Evolutionary conservation across 2,113 vertebrate species (phyloP), one percentile per base, ranked within the genome.

Genomic region (Periophthalmodon schlosseri): DNA sequence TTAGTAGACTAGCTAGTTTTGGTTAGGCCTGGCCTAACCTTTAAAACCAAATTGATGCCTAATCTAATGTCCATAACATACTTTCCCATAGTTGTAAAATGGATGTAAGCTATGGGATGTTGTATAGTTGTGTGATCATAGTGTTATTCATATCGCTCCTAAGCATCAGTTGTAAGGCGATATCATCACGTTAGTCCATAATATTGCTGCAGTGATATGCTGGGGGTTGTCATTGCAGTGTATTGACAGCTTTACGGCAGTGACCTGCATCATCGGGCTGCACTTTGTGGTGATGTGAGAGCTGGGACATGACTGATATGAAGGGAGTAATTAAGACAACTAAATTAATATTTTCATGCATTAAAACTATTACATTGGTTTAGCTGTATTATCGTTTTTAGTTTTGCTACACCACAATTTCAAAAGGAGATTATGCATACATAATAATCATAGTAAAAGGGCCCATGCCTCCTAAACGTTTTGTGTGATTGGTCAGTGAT

Each of bases 171-270:
- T 44, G 36, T 65, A 65, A 21, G 33, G 34, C 34, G 8, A 34
- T 65, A 39, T 65, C 16, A 20, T 11, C 23, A 33, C 20, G 63
- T 44, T 36, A 13, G 20, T 65, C 63, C 9, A n/a, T 44, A 65
- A n/a, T 34, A 63, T 44, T 65, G 36, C 75, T 74, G 68, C 76
- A 75, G 66, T 78, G 34, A 52, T 70, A 67, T 33, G 66, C 24
- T 49, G 0, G n/a, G 15, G 49, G 24, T 34, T 70, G 21, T 76
- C 80, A 63, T 73, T 77, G 75, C 77, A 71, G 36, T 76, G 68
- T 76, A 78, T 81, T 85, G 84, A 85, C 76, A 76, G 76, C 44
- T 83, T 79, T 79, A 84, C 71, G 81, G 80, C 78, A 78, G 50
- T 54, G 77, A 66, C 79, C 84, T 79, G 79, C 87, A 81, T 76